Evolutionary conservation across 1,140 invertebrate genomes (phyloP), one percentile per base, ranked within the genome.

Genomic region (Pteromalus puparum): DNA sequence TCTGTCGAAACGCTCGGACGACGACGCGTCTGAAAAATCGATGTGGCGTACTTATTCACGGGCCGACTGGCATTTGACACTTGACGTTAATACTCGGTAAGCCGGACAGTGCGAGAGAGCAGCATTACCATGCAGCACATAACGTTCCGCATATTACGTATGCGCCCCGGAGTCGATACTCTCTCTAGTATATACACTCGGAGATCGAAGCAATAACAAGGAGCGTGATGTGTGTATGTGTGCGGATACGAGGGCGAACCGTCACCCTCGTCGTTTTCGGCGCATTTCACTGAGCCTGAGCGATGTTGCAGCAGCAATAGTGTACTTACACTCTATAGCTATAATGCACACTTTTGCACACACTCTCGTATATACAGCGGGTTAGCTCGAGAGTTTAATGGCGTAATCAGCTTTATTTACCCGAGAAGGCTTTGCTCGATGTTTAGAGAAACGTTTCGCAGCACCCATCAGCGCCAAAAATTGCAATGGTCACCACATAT

Each of bases 51-150:
- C 70, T 81, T n/a, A n/a, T 84, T 74, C 26, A 84, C 70, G 83
- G 77, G 2, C 65, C 67, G 75, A 21, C 78, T 70, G 24, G 82
- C n/a, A 6, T 80, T 84, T 84, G 83, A 89, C 87, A 67, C 87
- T 87, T 91, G 90, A 91, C 90, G 86, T 87, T 91, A 89, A 91
- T 90, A 89, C 88, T 74, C n/a, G 61, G 81, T 89, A 89, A 90
- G 90, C 87, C 77, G 89, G 87, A 88, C 89, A 88, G 88, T 87
- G 86, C 87, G 82, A 53, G 82, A 53, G 38, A 42, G 84, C 34
- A n/a, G 74, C 26, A 89, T 88, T 88, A 84, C 77, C 73, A 70
- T 81, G 70, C 30, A n/a, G 24, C 75, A 53, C 18, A n/a, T n/a
- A 53, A 24, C 26, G 53, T 46, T 77, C 18, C 80, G 88, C 87